Percentiles rank a stretch among this genome's conserved stretches.
Evolutionary conservation across 1,140 invertebrate genomes (phyloP).

Genomic region (Mycetomoellerius zeteki): DNA sequence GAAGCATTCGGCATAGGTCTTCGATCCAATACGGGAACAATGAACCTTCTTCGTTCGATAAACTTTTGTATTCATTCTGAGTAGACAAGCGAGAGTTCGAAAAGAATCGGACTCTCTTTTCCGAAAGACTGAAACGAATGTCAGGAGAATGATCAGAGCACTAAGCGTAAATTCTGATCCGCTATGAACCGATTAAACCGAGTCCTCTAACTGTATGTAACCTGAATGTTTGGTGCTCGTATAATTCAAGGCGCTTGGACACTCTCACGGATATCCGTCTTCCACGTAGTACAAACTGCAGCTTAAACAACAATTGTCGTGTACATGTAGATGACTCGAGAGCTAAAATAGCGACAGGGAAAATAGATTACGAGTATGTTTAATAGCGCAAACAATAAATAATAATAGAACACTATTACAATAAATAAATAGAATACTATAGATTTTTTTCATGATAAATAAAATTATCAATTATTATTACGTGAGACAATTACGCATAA

Average conservation of each 20-base stretch:
- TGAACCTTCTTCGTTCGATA: slow-evolving; percentile 62
- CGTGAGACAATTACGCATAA: not conserved
- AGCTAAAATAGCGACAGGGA: slow-evolving; percentile 27
- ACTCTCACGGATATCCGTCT: slow-evolving; percentile 78
- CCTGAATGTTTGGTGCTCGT: slow-evolving; percentile 59
- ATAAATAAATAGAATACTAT: not conserved
- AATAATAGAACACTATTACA: not conserved
- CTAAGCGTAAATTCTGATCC: slow-evolving; percentile 43
- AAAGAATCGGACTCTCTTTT: not conserved
- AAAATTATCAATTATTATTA: slow-evolving; percentile 20
- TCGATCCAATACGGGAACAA: slow-evolving; percentile 71
- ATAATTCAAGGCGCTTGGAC: slow-evolving; percentile 62
- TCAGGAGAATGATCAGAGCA: slow-evolving; percentile 10
- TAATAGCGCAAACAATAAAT: slow-evolving; percentile 7
- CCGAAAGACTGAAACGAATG: slow-evolving; percentile 52
- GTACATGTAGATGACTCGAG: slow-evolving; percentile 68
- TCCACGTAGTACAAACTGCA: slow-evolving; percentile 83
- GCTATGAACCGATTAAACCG: slow-evolving; percentile 38
- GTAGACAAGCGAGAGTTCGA: not conserved
- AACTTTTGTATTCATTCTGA: slow-evolving; percentile 51
- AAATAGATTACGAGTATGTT: slow-evolving; percentile 53
- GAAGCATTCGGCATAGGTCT: slow-evolving; percentile 49
- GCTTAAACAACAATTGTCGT: slow-evolving; percentile 67
- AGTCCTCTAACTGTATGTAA: slow-evolving; percentile 36
- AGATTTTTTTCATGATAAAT: slow-evolving; percentile 37